phyloP scores from a whole-genome alignment of 2,888 invertebrate species.

The Tiliacea citrago region DNA sequence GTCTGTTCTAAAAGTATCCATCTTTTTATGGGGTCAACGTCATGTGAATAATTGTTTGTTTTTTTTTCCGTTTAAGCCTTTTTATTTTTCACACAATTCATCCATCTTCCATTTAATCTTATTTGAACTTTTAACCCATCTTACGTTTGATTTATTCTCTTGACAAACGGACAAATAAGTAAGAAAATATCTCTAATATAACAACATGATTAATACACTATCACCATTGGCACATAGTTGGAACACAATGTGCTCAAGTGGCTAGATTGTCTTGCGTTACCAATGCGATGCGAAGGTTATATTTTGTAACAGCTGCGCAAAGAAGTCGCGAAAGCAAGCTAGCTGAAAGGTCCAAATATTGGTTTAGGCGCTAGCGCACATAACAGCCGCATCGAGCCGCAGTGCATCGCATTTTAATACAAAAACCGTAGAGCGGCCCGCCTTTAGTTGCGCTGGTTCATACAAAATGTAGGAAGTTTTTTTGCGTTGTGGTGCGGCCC shows the following conservation, averaged over 20 bases:
- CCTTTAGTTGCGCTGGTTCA: not conserved
- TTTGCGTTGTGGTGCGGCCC: too few relatives aligned
- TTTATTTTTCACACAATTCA: not conserved
- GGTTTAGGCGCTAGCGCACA: not conserved
- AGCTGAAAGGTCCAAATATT: not conserved
- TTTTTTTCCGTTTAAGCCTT: too few relatives aligned
- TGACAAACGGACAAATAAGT: not conserved
- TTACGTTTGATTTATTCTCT: not conserved
- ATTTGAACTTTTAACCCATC: too few relatives aligned
- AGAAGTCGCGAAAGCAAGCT: not conserved
- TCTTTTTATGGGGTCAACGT: too few relatives aligned
- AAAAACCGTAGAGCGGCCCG: not conserved
- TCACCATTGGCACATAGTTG: constrained; percentile 10
- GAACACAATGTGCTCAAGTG: constrained; percentile 3
- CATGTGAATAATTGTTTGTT: too few relatives aligned
- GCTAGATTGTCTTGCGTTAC: not conserved
- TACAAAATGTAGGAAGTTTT: too few relatives aligned
- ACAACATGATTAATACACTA: not conserved
- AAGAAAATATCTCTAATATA: constrained; percentile 4
- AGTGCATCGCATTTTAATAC: not conserved
- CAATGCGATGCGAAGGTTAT: constrained; percentile 25
- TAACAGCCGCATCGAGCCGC: not conserved
- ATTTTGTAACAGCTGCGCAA: constrained; percentile 28
- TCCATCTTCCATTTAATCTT: not conserved
- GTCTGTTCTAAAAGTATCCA: too few relatives aligned